These are phyloP conservation scores for Phylloscopus whistleri DNA, from an alignment of 2,113 vertebrate genomes.

Conservation along the genomic window DNA sequence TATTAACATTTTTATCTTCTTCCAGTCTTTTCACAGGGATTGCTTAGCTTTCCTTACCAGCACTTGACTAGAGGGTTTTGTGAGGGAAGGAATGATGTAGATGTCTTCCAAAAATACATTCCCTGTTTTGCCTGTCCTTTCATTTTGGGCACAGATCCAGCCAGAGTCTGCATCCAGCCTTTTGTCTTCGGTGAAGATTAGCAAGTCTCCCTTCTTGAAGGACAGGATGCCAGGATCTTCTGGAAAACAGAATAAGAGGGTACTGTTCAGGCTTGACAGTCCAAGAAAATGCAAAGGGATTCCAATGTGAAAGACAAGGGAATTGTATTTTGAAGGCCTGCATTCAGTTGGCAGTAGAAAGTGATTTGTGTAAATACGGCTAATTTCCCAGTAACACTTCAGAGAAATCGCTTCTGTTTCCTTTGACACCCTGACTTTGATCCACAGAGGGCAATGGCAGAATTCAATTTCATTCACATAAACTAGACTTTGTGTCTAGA, in stretches of 20 bases:
- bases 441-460: neutral
- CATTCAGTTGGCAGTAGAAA: neutral
- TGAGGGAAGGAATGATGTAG: constrained; percentile 81
- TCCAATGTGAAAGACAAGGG: neutral
- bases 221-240: constrained; percentile 83
- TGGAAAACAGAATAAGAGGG: constrained; percentile 45
- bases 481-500: neutral
- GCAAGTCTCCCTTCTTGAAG: constrained; percentile 89
- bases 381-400: neutral
- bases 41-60: constrained; percentile 76
- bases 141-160: constrained; percentile 83
- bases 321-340: neutral
- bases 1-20: neutral
- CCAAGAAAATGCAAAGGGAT: neutral
- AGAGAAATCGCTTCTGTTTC: neutral
- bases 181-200: constrained; percentile 80
- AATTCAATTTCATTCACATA: neutral
- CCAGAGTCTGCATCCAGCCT: constrained; percentile 72
- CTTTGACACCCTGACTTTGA: neutral
- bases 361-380: neutral
- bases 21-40: neutral
- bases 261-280: neutral
- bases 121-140: constrained; percentile 79
- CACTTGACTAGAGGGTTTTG: constrained; percentile 84
- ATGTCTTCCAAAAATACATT: constrained; percentile 79